Evolutionary conservation across 1,140 invertebrate species (phyloP).

Genomic region (Bombus breviceps): DNA sequence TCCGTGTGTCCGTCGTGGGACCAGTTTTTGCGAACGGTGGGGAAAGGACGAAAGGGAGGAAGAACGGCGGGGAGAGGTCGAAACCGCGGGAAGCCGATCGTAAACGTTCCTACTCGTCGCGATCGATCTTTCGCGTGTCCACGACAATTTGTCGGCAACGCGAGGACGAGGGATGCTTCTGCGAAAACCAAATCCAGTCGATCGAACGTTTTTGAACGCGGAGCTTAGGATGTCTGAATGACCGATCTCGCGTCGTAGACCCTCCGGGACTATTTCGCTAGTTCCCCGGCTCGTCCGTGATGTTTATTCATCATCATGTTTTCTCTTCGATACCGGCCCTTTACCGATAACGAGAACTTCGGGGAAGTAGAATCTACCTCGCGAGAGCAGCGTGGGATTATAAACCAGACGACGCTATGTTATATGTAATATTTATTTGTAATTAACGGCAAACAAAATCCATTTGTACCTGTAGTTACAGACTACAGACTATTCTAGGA

Average conservation of each 20-base stretch:
- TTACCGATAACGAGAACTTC: neutral
- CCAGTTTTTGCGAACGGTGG: conserved; percentile 52
- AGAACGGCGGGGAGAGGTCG: neutral
- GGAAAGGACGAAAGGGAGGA: conserved; percentile 26
- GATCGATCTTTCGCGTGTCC: conserved; percentile 30
- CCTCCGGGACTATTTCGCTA: neutral
- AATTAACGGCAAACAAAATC: no score
- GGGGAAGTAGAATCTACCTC: neutral
- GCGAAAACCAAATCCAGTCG: neutral
- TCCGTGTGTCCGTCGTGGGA: conserved; percentile 26
- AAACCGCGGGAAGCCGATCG: neutral
- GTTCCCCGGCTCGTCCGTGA: neutral
- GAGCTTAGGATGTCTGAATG: neutral
- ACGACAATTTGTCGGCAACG: conserved; percentile 10
- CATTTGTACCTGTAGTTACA: no score
- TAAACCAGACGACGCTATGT: neutral
- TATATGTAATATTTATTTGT: no score
- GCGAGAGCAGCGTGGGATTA: neutral
- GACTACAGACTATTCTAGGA: no score
- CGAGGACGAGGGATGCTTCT: neutral
- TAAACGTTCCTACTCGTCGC: neutral
- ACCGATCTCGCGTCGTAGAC: neutral
- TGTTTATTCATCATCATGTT: neutral
- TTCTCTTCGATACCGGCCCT: neutral
- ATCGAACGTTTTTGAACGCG: neutral